These are phyloP conservation scores for Drosophila nr. perissopoda DNA, from an alignment of 2,888 invertebrate species.

Conservation along the genomic window DNA sequence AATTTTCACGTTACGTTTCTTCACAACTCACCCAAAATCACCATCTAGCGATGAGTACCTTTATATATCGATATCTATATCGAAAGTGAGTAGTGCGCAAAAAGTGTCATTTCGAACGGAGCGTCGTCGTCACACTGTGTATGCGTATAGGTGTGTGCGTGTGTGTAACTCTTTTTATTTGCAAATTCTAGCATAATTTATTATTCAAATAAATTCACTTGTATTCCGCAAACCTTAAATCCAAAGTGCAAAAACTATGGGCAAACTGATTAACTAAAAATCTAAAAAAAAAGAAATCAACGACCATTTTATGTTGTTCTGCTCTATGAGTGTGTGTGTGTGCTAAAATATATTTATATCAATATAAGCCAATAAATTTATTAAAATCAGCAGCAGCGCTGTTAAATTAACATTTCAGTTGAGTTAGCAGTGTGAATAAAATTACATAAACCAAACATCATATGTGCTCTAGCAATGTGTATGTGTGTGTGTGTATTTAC, in stretches of 20 bases:
- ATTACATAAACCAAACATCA: constrained; percentile 9
- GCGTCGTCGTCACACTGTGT: constrained; percentile 42
- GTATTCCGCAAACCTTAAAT: background rate
- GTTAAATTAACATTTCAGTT: background rate
- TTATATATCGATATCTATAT: constrained; percentile 17
- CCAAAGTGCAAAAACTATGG: background rate
- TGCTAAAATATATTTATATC: background rate
- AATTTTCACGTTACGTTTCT: background rate
- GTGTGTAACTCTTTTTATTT: constrained; percentile 15
- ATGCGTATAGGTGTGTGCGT: constrained; percentile 40
- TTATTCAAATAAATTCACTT: constrained; percentile 10
- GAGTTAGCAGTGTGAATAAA: background rate
- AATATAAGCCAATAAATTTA: background rate
- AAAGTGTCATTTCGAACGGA: constrained; percentile 36
- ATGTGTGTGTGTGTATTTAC: constrained; percentile 1
- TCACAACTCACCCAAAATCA: background rate
- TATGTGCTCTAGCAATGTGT: background rate
- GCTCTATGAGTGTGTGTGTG: background rate
- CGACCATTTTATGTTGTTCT: background rate
- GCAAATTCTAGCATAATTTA: constrained; percentile 15
- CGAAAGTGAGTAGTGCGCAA: constrained; percentile 3
- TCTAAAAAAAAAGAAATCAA: background rate
- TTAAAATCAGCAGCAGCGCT: background rate
- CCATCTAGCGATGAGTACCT: background rate
- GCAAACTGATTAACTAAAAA: background rate